Evolutionary conservation across 2,888 invertebrate species (phyloP).

Genomic region (Glyphotaelius pellucidus): DNA sequence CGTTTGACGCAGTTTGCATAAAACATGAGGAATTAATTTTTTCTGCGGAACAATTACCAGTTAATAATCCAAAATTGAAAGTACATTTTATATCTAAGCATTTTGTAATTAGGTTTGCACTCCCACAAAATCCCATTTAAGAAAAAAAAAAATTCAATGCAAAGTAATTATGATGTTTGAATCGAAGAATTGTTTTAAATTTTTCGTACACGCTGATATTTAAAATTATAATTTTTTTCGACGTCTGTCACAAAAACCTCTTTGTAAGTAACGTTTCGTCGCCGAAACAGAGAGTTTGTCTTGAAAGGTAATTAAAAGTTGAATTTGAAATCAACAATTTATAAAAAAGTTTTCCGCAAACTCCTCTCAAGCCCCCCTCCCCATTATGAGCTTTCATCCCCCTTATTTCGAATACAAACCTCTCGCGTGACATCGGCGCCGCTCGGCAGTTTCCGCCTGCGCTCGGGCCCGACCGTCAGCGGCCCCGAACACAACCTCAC

Average conservation of each 20-base stretch:
- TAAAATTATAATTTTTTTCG: slow-evolving; percentile 1
- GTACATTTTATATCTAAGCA: neutral
- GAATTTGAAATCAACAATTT: slow-evolving; percentile 51
- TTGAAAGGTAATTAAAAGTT: slow-evolving; percentile 52
- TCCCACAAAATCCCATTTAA: neutral
- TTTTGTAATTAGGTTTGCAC: neutral
- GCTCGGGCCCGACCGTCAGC: slow-evolving; percentile 52
- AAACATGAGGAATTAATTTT: neutral
- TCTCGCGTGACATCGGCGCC: slow-evolving; percentile 55
- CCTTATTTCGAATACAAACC: slow-evolving; percentile 50
- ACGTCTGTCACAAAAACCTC: slow-evolving; percentile 41
- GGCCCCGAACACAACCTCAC: slow-evolving; percentile 52
- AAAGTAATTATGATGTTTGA: neutral
- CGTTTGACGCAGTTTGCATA: neutral
- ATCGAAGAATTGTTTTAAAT: neutral
- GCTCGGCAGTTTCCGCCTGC: slow-evolving; percentile 55
- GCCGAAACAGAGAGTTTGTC: slow-evolving; percentile 13
- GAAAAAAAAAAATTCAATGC: neutral
- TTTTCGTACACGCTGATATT: neutral
- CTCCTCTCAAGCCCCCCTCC: slow-evolving; percentile 14
- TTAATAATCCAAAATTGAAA: too few relatives aligned
- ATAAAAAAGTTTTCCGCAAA: slow-evolving; percentile 48
- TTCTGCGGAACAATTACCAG: neutral
- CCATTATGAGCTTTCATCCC: slow-evolving; percentile 24
- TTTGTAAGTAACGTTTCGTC: slow-evolving; percentile 24